Evolutionary conservation across 2,113 vertebrate species (phyloP).

Genomic region (Notarius lentiginosus): DNA sequence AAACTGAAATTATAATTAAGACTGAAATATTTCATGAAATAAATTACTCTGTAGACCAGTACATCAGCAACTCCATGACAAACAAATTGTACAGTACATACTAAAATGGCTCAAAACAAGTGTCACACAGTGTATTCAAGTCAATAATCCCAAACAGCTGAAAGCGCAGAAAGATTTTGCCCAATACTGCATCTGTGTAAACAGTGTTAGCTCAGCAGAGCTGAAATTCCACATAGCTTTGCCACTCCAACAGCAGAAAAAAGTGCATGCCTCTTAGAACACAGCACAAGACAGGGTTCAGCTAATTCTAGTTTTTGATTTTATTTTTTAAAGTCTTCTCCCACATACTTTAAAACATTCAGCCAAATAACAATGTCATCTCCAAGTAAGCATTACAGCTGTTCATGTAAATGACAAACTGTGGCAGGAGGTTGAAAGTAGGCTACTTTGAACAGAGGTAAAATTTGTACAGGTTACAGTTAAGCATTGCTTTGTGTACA

Average conservation of each 20-base stretch:
- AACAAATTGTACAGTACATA: neutral
- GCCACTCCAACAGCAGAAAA: conserved; percentile 36
- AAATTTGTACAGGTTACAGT: neutral
- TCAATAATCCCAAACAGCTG: conserved; percentile 17
- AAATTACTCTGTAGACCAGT: neutral
- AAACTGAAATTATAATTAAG: neutral
- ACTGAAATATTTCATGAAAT: conserved; percentile 18
- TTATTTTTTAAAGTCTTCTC: neutral
- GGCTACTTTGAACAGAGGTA: neutral
- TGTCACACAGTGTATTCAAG: conserved; percentile 22
- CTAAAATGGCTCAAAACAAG: conserved; percentile 9
- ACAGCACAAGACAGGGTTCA: neutral
- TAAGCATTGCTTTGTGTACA: neutral
- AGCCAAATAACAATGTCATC: neutral
- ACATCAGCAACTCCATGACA: neutral
- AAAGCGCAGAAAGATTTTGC: conserved; percentile 10
- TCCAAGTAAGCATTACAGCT: neutral
- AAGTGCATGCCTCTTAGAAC: neutral
- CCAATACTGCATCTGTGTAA: conserved; percentile 46
- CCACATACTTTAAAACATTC: neutral
- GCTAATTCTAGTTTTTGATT: neutral
- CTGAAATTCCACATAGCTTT: conserved; percentile 44
- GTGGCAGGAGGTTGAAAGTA: neutral
- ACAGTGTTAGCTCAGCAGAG: conserved; percentile 33
- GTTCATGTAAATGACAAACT: neutral